Evolutionary conservation across 2,113 vertebrate species (phyloP), one percentile per base, ranked within the genome.

Genomic region (Opisthocomus hoazin): DNA sequence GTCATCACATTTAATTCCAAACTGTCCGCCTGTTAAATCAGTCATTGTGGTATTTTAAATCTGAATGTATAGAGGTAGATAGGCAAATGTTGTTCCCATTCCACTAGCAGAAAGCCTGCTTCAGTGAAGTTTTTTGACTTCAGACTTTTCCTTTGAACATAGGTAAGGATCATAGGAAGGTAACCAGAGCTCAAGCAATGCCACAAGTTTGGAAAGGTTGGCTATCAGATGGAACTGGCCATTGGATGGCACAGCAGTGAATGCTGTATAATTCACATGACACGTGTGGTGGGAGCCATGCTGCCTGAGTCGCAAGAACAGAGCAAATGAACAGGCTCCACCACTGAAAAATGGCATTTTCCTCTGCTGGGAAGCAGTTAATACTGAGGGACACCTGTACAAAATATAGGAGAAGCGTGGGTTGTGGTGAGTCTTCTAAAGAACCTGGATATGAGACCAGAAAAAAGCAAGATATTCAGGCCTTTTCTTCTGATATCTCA

Each of bases 251-350:
- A 75, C 11, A n/a, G 24, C 4, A 27, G 18, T 34, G 51, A 61
- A 46, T 23, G 37, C 32, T 5, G 0, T 61, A 18, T 43, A 60
- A 87, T 77, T 89, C 32, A 50, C 27, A 24, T 15, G 29, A 27
- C 27, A 24, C 0, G 0, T 18, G 11, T n/a, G 19, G 5, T 79
- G 39, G 20, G 26, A 92, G 3, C 43, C 1, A 1, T 65, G 57
- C 34, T 84, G 21, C 21, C 22, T 37, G 56, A 79, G 64, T 29
- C 29, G 79, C 43, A 71, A 58, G 17, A 79, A 51, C 37, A 88
- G 20, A 85, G 14, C 21, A 75, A 89, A 41, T 21, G 29, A 3
- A 10, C 24, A 63, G 43, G 10, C 32, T 90, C 37, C 15, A 64
- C 20, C 9, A 5, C 39, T 54, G 56, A n/a, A 89, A 90, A 45